Evolutionary conservation across 2,113 vertebrate species (phyloP).

Genomic region (Gymnobelideus leadbeateri): DNA sequence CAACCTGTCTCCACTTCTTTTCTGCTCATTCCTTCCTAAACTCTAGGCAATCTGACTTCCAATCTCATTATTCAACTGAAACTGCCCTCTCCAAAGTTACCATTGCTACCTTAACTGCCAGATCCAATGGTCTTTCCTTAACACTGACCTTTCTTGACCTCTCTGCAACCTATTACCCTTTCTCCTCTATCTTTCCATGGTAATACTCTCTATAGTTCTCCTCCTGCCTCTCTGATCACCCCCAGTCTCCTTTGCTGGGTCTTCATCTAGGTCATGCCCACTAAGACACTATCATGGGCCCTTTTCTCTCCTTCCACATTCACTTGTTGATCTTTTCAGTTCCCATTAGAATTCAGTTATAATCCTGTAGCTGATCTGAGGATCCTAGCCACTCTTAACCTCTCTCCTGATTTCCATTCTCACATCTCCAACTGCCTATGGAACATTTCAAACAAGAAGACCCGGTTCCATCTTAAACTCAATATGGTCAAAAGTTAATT

Average conservation of each 20-base stretch:
- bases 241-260: too few relatives aligned
- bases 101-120: neutral
- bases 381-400: neutral
- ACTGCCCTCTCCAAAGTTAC: neutral
- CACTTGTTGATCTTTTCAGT: neutral
- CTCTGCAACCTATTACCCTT: neutral
- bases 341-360: neutral
- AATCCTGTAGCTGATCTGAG: neutral
- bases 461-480: neutral
- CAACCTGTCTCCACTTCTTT: neutral
- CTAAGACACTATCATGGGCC: neutral
- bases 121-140: neutral
- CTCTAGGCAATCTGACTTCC: neutral
- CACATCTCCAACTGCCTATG: neutral
- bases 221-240: neutral
- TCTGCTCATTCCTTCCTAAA: too few relatives aligned
- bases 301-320: neutral
- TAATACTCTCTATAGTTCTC: neutral
- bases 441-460: neutral
- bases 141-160: neutral
- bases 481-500: neutral
- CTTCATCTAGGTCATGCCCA: neutral
- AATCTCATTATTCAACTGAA: neutral
- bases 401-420: neutral
- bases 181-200: neutral